Conservation (phyloP, 2,888 invertebrate genomes). For the Eumerus sabulonum region DNA sequence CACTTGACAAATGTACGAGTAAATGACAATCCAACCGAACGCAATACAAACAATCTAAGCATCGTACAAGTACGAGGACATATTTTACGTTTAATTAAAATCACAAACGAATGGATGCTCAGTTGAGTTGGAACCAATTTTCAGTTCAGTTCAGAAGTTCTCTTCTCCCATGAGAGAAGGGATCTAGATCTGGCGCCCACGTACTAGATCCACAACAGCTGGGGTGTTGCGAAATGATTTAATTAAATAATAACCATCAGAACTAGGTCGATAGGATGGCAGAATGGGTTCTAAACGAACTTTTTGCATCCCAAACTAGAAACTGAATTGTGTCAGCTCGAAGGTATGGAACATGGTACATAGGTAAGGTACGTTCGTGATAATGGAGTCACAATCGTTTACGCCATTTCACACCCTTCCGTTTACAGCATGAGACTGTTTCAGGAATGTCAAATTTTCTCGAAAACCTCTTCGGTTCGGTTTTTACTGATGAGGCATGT, state of each 20-base stretch:
- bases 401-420: conserved; percentile 3
- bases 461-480: conserved; percentile 18
- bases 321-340: conserved; percentile 42
- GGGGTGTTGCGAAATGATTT: conserved; percentile 46
- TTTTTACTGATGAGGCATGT: conserved; percentile 4
- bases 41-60: conserved; percentile 12
- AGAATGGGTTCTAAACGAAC: conserved; percentile 1
- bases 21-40: neutral
- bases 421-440: conserved; percentile 15
- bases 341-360: neutral
- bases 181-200: neutral
- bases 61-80: conserved; percentile 2
- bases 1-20: conserved; percentile 24
- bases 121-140: conserved; percentile 38
- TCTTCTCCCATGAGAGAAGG: neutral
- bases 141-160: conserved; percentile 27
- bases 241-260: conserved; percentile 52
- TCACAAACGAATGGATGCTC: conserved; percentile 31
- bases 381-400: conserved; percentile 51
- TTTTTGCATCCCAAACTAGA: neutral
- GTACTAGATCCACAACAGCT: neutral
- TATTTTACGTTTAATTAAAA: conserved; percentile 51
- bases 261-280: conserved; percentile 41
- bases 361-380: neutral
- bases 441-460: conserved; percentile 40